These are phyloP conservation scores for Felis chaus DNA, from an alignment of 2,113 vertebrate species.

Conservation along the genomic window DNA sequence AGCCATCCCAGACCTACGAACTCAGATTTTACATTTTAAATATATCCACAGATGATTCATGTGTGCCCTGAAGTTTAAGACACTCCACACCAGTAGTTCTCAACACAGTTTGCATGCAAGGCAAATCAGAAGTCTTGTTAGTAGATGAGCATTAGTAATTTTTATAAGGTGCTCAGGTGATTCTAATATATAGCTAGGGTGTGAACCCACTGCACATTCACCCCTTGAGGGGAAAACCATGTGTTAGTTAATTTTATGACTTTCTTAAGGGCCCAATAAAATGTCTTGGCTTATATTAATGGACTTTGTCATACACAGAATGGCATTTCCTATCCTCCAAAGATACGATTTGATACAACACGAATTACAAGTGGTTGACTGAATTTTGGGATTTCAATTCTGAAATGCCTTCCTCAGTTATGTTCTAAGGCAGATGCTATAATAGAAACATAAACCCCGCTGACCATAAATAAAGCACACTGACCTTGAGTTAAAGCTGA, in stretches of 20 bases:
- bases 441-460: conserved; percentile 37
- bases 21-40: not conserved
- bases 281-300: not conserved
- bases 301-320: not conserved
- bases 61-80: not conserved
- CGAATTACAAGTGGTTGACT: conserved; percentile 24
- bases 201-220: not conserved
- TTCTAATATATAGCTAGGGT: not conserved
- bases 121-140: not conserved
- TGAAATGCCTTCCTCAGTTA: conserved; percentile 20
- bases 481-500: conserved; percentile 62
- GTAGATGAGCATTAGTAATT: not conserved
- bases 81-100: not conserved
- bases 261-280: not conserved
- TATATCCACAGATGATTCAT: not conserved
- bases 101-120: not conserved
- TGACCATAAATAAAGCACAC: conserved; percentile 10
- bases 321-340: not conserved
- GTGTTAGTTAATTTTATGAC: not conserved
- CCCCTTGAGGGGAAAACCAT: not conserved
- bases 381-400: conserved; percentile 33
- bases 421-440: not conserved
- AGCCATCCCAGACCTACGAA: not conserved
- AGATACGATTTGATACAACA: not conserved
- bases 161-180: not conserved